These are phyloP conservation scores for Rhorus exstirpatorius DNA, from an alignment of 2,888 invertebrate species.

Conservation along the genomic window DNA sequence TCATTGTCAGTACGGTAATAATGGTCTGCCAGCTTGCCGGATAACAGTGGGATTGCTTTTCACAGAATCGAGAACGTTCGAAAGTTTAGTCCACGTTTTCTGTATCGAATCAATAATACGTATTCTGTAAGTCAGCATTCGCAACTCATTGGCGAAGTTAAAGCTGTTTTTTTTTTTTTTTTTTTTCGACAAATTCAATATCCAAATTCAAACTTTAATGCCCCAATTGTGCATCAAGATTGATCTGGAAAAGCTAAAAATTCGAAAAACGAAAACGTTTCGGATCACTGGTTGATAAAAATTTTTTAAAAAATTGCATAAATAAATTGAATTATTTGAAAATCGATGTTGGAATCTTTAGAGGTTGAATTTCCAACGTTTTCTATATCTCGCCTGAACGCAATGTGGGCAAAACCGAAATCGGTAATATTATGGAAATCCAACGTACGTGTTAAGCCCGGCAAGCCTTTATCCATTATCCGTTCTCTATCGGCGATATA, in stretches of 20 bases:
- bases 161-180: too few relatives aligned
- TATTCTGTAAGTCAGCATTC: conserved; percentile 1
- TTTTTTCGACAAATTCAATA: too few relatives aligned
- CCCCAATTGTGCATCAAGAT: too few relatives aligned
- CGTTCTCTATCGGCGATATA: conserved; percentile 34
- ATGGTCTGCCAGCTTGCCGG: conserved; percentile 24
- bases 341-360: not conserved
- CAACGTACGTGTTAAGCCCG: conserved; percentile 28
- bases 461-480: conserved; percentile 29
- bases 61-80: conserved; percentile 8
- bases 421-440: conserved; percentile 52
- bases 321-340: not conserved
- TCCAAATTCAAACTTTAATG: too few relatives aligned
- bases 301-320: not conserved
- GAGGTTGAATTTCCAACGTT: conserved; percentile 16
- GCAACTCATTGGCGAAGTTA: not conserved
- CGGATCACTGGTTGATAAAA: not conserved
- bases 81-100: conserved; percentile 7
- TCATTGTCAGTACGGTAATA: conserved; percentile 24
- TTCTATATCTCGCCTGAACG: not conserved
- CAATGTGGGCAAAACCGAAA: conserved; percentile 28
- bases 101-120: conserved; percentile 18
- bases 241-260: not conserved
- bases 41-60: conserved; percentile 17
- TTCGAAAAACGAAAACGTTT: not conserved